A percentile compares a stretch with the other conserved stretches of the same genome.
phyloP scores from a whole-genome alignment of 2,888 invertebrate species.

The Lochmaea capreae region DNA sequence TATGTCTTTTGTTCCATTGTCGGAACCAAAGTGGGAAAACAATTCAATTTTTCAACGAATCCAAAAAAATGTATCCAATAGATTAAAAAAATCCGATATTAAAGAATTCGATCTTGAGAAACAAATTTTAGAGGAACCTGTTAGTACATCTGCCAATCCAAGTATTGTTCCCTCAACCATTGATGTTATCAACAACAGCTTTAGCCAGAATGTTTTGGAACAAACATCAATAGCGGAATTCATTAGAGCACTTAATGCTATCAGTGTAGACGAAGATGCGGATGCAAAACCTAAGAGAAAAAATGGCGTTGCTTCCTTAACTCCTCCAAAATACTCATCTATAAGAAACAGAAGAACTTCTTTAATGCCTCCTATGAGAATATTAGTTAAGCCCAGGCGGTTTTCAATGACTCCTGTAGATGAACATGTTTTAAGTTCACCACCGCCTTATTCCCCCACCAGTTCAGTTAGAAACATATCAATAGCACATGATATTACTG shows the following conservation, averaged over 20 bases:
- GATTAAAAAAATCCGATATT: slow-evolving; percentile 41
- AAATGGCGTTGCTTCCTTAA: slow-evolving; percentile 68
- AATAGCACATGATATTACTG: slow-evolving; percentile 1
- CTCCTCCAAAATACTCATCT: slow-evolving; percentile 41
- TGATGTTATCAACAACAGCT: slow-evolving; percentile 40
- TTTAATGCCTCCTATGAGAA: slow-evolving; percentile 45
- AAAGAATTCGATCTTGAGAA: slow-evolving; percentile 55
- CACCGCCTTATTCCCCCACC: slow-evolving; percentile 39
- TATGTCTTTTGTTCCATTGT: slow-evolving; percentile 38
- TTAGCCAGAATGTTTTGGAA: slow-evolving; percentile 76
- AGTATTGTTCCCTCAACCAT: slow-evolving; percentile 62
- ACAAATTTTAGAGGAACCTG: slow-evolving; percentile 45
- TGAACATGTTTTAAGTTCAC: slow-evolving; percentile 49
- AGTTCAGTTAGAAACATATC: slow-evolving; percentile 41
- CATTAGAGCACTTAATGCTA: slow-evolving; percentile 79
- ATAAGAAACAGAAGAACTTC: slow-evolving; percentile 53
- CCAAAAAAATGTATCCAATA: slow-evolving; percentile 43
- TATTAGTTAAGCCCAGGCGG: slow-evolving; percentile 45
- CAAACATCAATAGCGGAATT: slow-evolving; percentile 87
- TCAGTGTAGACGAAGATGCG: slow-evolving; percentile 62
- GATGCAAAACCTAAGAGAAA: slow-evolving; percentile 65
- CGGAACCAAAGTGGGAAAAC: slow-evolving; percentile 20
- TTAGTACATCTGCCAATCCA: slow-evolving; percentile 62
- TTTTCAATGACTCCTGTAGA: slow-evolving; percentile 56
- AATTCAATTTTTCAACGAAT: slow-evolving; percentile 41